phyloP scores from a whole-genome alignment of 1,140 invertebrate genomes.

The Tetramorium parvispinum region DNA sequence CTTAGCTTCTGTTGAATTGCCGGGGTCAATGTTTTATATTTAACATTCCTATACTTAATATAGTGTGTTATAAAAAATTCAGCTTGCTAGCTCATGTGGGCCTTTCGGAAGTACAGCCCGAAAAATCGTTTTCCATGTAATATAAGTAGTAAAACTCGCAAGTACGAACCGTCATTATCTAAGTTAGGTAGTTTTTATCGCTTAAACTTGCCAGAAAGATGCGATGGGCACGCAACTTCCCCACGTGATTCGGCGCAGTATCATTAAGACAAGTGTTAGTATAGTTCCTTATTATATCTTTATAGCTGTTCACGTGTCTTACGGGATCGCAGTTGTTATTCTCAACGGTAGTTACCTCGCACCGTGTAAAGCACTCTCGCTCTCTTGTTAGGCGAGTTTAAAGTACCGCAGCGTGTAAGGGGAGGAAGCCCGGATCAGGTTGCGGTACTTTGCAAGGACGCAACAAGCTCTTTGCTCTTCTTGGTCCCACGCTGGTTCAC shows the following conservation, averaged over 20 bases:
- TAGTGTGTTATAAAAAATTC: no score
- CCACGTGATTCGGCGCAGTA: slow-evolving; percentile 50
- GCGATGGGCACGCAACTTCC: slow-evolving; percentile 3
- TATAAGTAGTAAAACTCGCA: slow-evolving; percentile 35
- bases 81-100: no score
- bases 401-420: slow-evolving; percentile 62
- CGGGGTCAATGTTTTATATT: no score
- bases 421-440: slow-evolving; percentile 55
- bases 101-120: no score
- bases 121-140: slow-evolving; percentile 1
- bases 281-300: slow-evolving; percentile 58
- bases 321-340: slow-evolving; percentile 56
- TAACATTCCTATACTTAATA: no score
- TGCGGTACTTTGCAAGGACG: slow-evolving; percentile 57
- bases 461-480: slow-evolving; percentile 63
- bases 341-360: slow-evolving; percentile 58
- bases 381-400: slow-evolving; percentile 64
- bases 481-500: neutral
- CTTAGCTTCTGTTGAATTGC: no score
- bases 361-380: slow-evolving; percentile 62
- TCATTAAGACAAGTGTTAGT: slow-evolving; percentile 58
- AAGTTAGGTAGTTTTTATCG: slow-evolving; percentile 54
- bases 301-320: slow-evolving; percentile 62
- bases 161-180: slow-evolving; percentile 22
- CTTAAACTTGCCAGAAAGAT: slow-evolving; percentile 43